Percentiles rank a stretch among this genome's conserved stretches.
These are phyloP conservation scores for Brachionus rotundiformis DNA, from an alignment of 1,140 invertebrate species.

Conservation along the genomic window DNA sequence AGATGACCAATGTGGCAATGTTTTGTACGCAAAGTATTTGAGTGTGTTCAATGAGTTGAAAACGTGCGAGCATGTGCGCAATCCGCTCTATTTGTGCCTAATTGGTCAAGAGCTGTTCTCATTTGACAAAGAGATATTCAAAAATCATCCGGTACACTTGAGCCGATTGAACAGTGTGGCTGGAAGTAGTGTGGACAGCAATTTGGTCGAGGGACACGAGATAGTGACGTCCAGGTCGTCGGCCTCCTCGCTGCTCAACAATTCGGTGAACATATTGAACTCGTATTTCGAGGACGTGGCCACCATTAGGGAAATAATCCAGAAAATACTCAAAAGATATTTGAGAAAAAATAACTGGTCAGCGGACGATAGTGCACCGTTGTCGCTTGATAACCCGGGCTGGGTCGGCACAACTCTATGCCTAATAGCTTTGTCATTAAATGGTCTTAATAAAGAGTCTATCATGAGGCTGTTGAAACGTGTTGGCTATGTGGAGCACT, in stretches of 20 bases:
- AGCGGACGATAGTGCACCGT: not conserved
- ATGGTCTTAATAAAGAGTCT: constrained; percentile 57
- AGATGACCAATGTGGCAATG: not conserved
- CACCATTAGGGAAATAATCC: constrained; percentile 26
- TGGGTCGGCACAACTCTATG: constrained; percentile 61
- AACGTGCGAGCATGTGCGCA: constrained; percentile 15
- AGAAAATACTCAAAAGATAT: constrained; percentile 35
- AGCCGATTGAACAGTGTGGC: constrained; percentile 17
- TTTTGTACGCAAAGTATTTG: constrained; percentile 13
- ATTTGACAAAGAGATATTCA: constrained; percentile 48
- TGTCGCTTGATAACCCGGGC: constrained; percentile 54
- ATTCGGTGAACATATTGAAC: constrained; percentile 47
- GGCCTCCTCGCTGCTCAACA: not conserved
- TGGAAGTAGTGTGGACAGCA: not conserved
- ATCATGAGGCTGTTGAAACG: constrained; percentile 56
- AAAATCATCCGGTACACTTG: constrained; percentile 42
- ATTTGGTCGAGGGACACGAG: constrained; percentile 12
- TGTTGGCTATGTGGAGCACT: constrained; percentile 57
- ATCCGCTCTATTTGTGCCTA: constrained; percentile 4
- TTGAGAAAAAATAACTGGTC: constrained; percentile 47
- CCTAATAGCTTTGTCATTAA: constrained; percentile 58
- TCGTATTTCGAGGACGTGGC: constrained; percentile 40
- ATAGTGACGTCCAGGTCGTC: constrained; percentile 9
- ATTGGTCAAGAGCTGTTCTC: constrained; percentile 32
- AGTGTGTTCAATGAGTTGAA: constrained; percentile 20